Percentiles rank a stretch among this genome's conserved stretches.
These are phyloP conservation scores for Nymphalis urticae DNA, from an alignment of 2,888 invertebrate genomes.

Conservation along the genomic window DNA sequence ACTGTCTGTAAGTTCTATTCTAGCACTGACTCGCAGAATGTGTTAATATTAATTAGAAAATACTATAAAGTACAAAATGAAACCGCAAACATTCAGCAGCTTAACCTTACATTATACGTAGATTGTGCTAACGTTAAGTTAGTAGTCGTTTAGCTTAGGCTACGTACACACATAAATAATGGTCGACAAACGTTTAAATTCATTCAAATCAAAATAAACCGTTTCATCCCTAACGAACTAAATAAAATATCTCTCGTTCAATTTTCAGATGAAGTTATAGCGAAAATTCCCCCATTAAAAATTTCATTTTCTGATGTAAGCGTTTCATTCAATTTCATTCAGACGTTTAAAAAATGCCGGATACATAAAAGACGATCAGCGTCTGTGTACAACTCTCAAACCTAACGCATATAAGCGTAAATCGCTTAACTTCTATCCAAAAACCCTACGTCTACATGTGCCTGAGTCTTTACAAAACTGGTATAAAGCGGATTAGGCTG, in stretches of 20 bases:
- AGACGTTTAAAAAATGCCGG: slow-evolving; percentile 13
- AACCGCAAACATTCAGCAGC: neutral
- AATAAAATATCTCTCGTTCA: neutral
- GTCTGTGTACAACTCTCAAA: slow-evolving; percentile 10
- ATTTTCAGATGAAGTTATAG: neutral
- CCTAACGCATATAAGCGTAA: slow-evolving; percentile 22
- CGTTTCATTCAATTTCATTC: slow-evolving; percentile 5
- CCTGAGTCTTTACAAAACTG: slow-evolving; percentile 22
- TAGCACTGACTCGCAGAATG: no score
- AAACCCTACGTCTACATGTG: slow-evolving; percentile 18
- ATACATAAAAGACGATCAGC: slow-evolving; percentile 13
- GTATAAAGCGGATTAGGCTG: slow-evolving; percentile 18
- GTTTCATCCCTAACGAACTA: no score
- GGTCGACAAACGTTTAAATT: no score
- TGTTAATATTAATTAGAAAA: slow-evolving; percentile 10
- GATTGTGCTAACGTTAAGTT: neutral
- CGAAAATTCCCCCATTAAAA: neutral
- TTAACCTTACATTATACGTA: slow-evolving; percentile 13
- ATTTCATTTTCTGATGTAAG: slow-evolving; percentile 1
- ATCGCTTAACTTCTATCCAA: slow-evolving; percentile 20
- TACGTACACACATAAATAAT: neutral
- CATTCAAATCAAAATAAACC: no score
- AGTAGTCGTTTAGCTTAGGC: neutral
- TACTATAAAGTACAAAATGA: slow-evolving; percentile 5
- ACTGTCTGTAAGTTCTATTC: no score